A percentile compares a stretch with the other conserved stretches of the same genome.
Conservation (phyloP, 2,113 vertebrate species). For the Thunnus maccoyii region DNA sequence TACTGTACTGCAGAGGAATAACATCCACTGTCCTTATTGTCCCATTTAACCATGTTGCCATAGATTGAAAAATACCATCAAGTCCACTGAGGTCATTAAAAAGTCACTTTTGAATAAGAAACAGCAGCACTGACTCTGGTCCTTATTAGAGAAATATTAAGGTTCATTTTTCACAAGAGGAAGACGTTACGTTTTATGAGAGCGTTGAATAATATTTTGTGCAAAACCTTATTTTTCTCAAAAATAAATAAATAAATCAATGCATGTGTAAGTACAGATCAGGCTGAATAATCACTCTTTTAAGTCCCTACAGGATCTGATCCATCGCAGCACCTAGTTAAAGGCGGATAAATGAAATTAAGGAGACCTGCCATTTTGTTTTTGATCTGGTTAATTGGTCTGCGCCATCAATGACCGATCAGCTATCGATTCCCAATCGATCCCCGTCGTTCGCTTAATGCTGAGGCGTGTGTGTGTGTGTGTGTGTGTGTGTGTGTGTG, state of each 20-base stretch:
- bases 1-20: not conserved
- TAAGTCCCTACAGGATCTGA: not conserved
- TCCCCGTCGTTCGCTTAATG: not conserved
- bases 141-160: not conserved
- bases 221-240: not conserved
- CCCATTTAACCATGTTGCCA: not conserved
- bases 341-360: not conserved
- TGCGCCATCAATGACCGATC: constrained; percentile 36
- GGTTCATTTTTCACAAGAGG: not conserved
- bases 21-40: not conserved
- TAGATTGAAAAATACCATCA: not conserved
- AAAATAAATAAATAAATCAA: not conserved
- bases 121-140: not conserved
- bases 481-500: too few species aligned
- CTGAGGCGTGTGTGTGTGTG: not conserved
- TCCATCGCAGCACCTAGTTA: not conserved
- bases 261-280: not conserved
- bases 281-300: not conserved
- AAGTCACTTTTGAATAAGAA: not conserved
- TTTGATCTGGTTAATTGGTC: constrained; percentile 13
- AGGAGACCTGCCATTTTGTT: not conserved
- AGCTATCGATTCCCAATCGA: constrained; percentile 22
- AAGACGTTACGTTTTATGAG: not conserved
- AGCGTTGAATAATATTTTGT: not conserved
- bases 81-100: not conserved